phyloP scores from a whole-genome alignment of 2,113 vertebrate species.

The rat (Rattus norvegicus) region GRCr8 NC_086032.1:13263001-13263500 shows the following conservation, averaged over 20 bases:
- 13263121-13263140: background rate
- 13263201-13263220: background rate
- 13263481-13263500: background rate
- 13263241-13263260: background rate
- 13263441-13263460: constrained; percentile 18
- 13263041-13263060: background rate
- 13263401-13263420: background rate
- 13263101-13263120: background rate
- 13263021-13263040: no score
- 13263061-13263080: background rate
- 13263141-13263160: background rate
- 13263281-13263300: background rate
- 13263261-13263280: background rate
- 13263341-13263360: background rate
- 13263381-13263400: constrained; percentile 13
- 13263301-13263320: background rate
- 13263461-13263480: background rate
- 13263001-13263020: no score
- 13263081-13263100: background rate
- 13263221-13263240: background rate
- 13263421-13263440: constrained; percentile 2
- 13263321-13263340: background rate
- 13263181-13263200: background rate
- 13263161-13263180: background rate
- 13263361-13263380: background rate